phyloP scores from a whole-genome alignment of 2,888 invertebrate species.

The Hypena proboscidalis region DNA sequence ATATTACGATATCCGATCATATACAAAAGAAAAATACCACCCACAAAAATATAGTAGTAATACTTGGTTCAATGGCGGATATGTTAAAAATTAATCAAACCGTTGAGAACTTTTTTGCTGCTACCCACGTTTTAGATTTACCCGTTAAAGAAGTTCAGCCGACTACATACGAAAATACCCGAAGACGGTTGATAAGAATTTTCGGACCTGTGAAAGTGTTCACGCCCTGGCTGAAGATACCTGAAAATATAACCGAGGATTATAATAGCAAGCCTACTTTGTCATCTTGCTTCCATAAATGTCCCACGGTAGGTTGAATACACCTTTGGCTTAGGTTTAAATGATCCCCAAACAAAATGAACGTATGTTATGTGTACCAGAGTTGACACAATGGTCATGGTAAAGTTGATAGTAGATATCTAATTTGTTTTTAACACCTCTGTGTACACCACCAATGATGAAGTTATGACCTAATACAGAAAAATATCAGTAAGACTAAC shows the following conservation, averaged over 20 bases:
- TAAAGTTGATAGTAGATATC: too few species aligned
- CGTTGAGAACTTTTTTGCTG: constrained; percentile 67
- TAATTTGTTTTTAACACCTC: too few species aligned
- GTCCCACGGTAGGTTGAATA: constrained; percentile 72
- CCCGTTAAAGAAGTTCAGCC: constrained; percentile 54
- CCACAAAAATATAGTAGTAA: constrained; percentile 53
- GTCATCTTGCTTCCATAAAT: constrained; percentile 67
- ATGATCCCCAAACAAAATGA: too few species aligned
- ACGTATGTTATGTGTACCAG: too few species aligned
- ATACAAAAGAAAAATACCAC: constrained; percentile 8
- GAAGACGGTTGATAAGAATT: constrained; percentile 52
- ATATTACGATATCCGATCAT: too few species aligned
- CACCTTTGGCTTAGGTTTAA: too few species aligned
- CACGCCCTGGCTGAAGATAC: constrained; percentile 58
- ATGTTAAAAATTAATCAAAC: constrained; percentile 58
- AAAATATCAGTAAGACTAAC: too few species aligned
- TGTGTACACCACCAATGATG: too few species aligned
- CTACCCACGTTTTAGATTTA: constrained; percentile 64
- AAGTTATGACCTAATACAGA: too few species aligned
- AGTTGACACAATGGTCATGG: too few species aligned
- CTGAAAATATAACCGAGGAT: constrained; percentile 57
- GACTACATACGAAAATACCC: constrained; percentile 46
- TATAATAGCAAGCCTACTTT: constrained; percentile 57
- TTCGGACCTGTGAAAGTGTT: constrained; percentile 64
- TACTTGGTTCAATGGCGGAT: constrained; percentile 56